Evolutionary conservation across 2,113 vertebrate species (phyloP).

Genomic region (Gila orcuttii): DNA sequence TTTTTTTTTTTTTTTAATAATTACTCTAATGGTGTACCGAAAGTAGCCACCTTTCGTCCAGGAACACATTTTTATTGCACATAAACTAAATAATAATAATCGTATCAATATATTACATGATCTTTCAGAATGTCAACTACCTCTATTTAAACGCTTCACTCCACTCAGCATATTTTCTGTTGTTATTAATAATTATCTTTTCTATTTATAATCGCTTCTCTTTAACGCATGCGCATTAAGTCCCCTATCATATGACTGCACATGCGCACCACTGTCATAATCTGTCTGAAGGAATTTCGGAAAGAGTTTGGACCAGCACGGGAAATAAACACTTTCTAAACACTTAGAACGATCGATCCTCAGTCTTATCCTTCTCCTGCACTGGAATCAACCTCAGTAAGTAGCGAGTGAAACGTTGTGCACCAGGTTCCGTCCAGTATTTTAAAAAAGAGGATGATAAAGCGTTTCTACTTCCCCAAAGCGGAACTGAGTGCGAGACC

Average conservation of each 20-base stretch:
- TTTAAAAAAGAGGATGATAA: neutral
- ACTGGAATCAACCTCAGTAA: conserved; percentile 31
- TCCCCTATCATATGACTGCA: conserved; percentile 5
- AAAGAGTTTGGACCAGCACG: conserved; percentile 12
- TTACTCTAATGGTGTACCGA: neutral
- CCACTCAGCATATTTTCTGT: neutral
- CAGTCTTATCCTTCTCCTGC: neutral
- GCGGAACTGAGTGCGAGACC: conserved; percentile 40
- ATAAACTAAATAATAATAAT: neutral
- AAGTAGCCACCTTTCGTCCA: neutral
- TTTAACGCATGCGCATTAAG: conserved; percentile 25
- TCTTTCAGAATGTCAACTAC: neutral
- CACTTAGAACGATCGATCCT: neutral
- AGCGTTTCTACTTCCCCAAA: conserved; percentile 6
- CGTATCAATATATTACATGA: too few species aligned
- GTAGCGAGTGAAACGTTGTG: conserved; percentile 9
- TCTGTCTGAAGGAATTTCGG: conserved; percentile 68
- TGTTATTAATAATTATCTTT: neutral
- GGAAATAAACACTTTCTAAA: neutral
- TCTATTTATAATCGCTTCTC: neutral
- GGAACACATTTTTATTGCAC: neutral
- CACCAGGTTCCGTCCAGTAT: neutral
- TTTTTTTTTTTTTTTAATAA: too few species aligned
- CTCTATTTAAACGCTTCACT: neutral
- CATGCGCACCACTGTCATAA: conserved; percentile 45